Conservation (phyloP, 2,113 vertebrate species). For the Tachysurus vachellii region DNA sequence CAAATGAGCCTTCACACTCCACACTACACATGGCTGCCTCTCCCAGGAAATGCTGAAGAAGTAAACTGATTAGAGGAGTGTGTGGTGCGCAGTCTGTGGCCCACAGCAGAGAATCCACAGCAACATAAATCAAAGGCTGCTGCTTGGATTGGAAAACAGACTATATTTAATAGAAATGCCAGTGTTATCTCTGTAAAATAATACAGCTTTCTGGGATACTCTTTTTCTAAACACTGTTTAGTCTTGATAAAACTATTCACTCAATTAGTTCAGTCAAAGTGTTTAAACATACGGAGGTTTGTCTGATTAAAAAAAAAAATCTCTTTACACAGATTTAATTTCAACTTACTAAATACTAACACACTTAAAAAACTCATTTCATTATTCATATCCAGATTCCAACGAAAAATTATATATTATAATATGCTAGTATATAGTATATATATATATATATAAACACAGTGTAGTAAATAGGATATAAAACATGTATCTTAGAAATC, state of each 20-base stretch:
- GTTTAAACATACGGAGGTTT: not conserved
- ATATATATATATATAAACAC: too few species aligned
- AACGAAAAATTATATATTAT: too few species aligned
- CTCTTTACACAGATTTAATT: not conserved
- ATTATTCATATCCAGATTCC: not conserved
- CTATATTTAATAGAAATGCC: conserved; percentile 2
- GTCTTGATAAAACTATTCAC: not conserved
- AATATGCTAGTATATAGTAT: too few species aligned
- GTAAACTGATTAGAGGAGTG: conserved; percentile 54
- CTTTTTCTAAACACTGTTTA: not conserved
- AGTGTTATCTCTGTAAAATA: not conserved
- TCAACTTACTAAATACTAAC: not conserved
- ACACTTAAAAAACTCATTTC: not conserved
- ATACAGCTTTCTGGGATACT: not conserved
- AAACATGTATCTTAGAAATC: not conserved
- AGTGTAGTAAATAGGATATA: not conserved
- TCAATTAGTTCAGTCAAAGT: not conserved
- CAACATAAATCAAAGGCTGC: conserved; percentile 43
- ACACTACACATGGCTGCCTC: conserved; percentile 53
- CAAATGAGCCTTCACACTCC: conserved; percentile 63
- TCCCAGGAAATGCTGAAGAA: conserved; percentile 51
- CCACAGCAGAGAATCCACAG: conserved; percentile 41
- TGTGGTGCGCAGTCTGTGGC: conserved; percentile 33
- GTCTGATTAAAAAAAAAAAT: not conserved
- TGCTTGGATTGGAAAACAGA: conserved; percentile 24